Evolutionary conservation across 1,140 invertebrate genomes (phyloP).

Genomic region (Neodiprion lecontei): DNA sequence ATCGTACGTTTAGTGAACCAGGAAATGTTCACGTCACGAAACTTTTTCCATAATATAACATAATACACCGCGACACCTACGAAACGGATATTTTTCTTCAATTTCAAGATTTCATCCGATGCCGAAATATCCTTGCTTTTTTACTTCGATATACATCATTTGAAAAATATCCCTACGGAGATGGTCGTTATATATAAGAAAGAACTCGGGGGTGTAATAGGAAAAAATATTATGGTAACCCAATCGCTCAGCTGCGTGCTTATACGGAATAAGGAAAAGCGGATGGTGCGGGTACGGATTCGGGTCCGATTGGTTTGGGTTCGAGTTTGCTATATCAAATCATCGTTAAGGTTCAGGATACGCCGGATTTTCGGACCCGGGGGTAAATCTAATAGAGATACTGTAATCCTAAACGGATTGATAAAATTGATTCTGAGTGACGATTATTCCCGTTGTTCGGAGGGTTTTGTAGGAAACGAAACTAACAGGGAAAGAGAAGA

Average conservation of each 20-base stretch:
- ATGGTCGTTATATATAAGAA: not conserved
- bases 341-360: conserved; percentile 43
- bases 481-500: too few relatives aligned
- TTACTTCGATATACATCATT: too few relatives aligned
- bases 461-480: not conserved
- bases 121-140: too few relatives aligned
- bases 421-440: not conserved
- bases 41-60: too few relatives aligned
- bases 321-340: conserved; percentile 44
- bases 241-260: conserved; percentile 39
- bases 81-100: not conserved
- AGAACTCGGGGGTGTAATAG: not conserved
- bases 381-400: conserved; percentile 30
- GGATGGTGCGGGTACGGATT: not conserved
- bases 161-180: not conserved
- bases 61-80: too few relatives aligned
- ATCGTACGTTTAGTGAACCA: not conserved
- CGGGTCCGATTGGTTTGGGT: conserved; percentile 16
- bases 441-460: not conserved
- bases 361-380: conserved; percentile 15
- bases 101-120: not conserved
- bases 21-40: not conserved
- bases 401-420: conserved; percentile 15
- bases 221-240: conserved; percentile 55
- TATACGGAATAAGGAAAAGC: too few relatives aligned